These are phyloP conservation scores for Catharus ustulatus DNA, from an alignment of 2,797 vertebrate species.

Conservation along the genomic window DNA sequence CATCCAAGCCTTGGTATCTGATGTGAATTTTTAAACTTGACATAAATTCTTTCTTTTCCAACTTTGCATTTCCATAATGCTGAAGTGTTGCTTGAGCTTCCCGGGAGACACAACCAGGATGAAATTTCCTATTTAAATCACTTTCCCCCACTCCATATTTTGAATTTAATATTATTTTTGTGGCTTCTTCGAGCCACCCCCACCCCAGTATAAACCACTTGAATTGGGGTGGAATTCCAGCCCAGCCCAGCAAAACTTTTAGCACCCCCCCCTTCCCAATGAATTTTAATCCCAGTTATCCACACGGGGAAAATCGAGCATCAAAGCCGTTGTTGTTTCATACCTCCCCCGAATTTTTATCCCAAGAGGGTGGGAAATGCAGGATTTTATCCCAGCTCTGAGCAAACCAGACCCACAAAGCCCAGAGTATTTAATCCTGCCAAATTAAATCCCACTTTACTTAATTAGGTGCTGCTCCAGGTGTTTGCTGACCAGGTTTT, in stretches of 20 bases:
- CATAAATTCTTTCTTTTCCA: neutral
- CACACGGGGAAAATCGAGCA: neutral
- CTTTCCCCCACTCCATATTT: neutral
- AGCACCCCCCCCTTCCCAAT: neutral
- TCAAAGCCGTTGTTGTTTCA: neutral
- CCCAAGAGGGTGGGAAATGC: neutral
- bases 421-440: neutral
- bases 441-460: neutral
- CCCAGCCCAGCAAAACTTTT: neutral
- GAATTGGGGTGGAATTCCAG: neutral
- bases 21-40: neutral
- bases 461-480: conserved; percentile 51
- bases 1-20: too few species aligned
- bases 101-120: neutral
- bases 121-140: neutral
- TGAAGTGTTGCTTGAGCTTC: fast-evolving
- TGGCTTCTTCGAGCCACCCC: neutral
- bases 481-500: neutral
- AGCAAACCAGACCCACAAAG: neutral
- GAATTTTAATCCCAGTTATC: neutral
- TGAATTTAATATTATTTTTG: neutral
- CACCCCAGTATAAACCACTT: neutral
- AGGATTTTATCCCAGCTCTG: neutral
- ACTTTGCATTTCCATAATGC: fast-evolving
- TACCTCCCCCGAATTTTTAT: neutral